A percentile compares a stretch with the other conserved stretches of the same genome.
These are phyloP conservation scores for Bombus confusus DNA, from an alignment of 1,140 invertebrate species.

Conservation along the genomic window DNA sequence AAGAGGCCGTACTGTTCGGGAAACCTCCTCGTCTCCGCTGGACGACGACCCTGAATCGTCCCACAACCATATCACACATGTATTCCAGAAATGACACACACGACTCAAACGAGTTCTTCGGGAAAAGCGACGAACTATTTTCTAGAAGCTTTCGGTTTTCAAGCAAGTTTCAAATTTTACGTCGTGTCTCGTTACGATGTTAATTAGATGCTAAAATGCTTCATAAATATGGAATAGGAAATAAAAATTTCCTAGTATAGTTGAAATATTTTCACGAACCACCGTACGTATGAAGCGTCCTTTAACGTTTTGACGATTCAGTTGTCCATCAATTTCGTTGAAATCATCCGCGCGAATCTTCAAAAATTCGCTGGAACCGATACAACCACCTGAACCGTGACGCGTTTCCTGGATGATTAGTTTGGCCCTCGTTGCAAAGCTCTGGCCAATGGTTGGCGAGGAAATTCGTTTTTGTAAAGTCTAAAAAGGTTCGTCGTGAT, in stretches of 20 bases:
- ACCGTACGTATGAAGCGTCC: background rate
- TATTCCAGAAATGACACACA: background rate
- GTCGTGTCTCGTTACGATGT: too few relatives aligned
- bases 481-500: background rate
- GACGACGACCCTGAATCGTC: conserved; percentile 60
- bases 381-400: background rate
- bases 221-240: too few relatives aligned
- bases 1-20: conserved; percentile 51
- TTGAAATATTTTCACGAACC: too few relatives aligned
- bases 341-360: background rate
- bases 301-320: conserved; percentile 21
- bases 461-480: background rate
- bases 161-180: too few relatives aligned
- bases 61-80: background rate
- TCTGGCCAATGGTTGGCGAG: background rate
- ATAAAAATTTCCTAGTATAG: background rate
- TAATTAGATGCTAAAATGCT: too few relatives aligned
- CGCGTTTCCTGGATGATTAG: background rate
- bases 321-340: background rate
- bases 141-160: background rate
- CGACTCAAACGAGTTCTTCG: background rate
- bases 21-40: conserved; percentile 41
- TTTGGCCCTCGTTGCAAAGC: background rate
- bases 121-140: background rate
- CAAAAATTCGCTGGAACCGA: background rate